Percentiles rank a stretch among this genome's conserved stretches.
phyloP scores from a whole-genome alignment of 1,140 invertebrate species.

The Magallana gigas region DNA sequence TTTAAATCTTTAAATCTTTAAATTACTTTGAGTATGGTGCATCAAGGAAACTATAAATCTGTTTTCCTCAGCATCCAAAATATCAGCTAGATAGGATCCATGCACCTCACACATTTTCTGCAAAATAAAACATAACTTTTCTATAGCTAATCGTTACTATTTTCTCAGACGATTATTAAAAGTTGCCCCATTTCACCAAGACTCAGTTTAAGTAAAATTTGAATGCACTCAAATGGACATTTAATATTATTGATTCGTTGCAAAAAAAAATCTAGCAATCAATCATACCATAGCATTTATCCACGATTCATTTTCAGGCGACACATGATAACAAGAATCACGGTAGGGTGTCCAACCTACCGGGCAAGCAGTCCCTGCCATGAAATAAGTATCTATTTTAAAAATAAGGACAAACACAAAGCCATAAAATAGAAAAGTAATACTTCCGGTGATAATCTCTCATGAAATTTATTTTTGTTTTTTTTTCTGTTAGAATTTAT shows the following conservation, averaged over 20 bases:
- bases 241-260: no score
- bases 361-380: neutral
- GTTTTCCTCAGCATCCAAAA: neutral
- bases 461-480: no score
- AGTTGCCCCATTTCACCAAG: no score
- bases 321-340: constrained; percentile 13
- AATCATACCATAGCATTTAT: constrained; percentile 8
- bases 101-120: constrained; percentile 7
- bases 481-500: no score
- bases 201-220: no score
- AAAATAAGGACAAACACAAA: neutral
- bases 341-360: neutral
- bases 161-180: no score
- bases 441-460: no score
- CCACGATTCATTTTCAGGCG: constrained; percentile 18
- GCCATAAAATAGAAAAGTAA: no score
- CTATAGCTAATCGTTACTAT: no score
- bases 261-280: no score
- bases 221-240: no score
- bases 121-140: neutral
- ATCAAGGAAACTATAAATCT: neutral
- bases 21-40: neutral
- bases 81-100: neutral
- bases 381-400: neutral
- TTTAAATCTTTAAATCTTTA: no score